Conservation (phyloP, 2,797 vertebrate species). For the Poliocrania exsul region DNA sequence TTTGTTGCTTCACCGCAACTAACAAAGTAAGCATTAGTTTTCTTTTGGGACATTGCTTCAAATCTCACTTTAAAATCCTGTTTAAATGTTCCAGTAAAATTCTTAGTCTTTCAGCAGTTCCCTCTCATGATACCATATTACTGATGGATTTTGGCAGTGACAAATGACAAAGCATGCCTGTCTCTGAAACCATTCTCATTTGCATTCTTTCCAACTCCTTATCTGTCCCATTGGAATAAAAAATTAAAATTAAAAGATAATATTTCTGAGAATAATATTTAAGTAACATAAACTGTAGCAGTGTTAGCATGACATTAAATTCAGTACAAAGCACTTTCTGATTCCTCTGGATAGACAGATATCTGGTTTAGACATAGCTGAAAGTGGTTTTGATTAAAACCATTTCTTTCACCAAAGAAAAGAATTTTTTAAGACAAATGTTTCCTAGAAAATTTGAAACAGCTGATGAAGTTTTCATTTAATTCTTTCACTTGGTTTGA, state of each 20-base stretch:
- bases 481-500: background rate
- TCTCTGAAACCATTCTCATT: constrained; percentile 62
- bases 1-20: constrained; percentile 46
- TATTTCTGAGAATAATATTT: constrained; percentile 29
- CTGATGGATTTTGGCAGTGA: constrained; percentile 62
- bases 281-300: constrained; percentile 4
- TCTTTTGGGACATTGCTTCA: constrained; percentile 58
- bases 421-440: background rate
- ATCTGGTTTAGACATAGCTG: background rate
- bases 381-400: background rate
- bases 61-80: constrained; percentile 61
- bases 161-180: constrained; percentile 66
- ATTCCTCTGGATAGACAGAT: background rate
- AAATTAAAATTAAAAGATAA: constrained; percentile 61
- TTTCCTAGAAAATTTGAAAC: background rate
- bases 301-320: background rate
- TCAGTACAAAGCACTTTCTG: background rate
- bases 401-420: background rate
- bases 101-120: constrained; percentile 36
- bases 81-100: constrained; percentile 64
- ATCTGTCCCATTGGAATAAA: constrained; percentile 63
- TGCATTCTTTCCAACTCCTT: constrained; percentile 48
- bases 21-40: constrained; percentile 54
- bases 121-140: constrained; percentile 60
- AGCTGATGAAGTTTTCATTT: background rate